These are phyloP conservation scores for Fukomys damarensis DNA, from an alignment of 2,113 vertebrate genomes.

Conservation along the genomic window DNA sequence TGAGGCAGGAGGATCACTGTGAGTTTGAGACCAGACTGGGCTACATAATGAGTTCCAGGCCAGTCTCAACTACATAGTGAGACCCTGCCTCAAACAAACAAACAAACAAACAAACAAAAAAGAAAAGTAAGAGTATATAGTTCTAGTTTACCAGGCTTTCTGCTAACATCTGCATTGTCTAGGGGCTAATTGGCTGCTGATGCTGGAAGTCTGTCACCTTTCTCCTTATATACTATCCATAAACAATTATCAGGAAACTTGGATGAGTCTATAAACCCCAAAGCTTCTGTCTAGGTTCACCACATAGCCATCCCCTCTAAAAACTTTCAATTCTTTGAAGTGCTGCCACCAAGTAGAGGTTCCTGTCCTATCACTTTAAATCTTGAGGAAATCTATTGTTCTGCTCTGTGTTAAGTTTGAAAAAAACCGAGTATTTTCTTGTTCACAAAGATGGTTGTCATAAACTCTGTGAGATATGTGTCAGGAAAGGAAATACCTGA, in stretches of 20 bases:
- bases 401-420: background rate
- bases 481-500: constrained; percentile 14
- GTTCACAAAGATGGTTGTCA: background rate
- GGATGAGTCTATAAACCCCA: background rate
- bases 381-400: constrained; percentile 34
- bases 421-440: constrained; percentile 54
- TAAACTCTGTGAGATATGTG: constrained; percentile 20
- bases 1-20: no score
- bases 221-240: background rate
- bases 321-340: constrained; percentile 23
- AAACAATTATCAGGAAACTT: constrained; percentile 1
- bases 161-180: background rate
- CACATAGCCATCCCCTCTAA: background rate
- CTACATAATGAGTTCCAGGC: no score
- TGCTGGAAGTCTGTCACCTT: constrained; percentile 39
- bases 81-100: no score
- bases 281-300: background rate
- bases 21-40: no score
- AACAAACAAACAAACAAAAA: no score
- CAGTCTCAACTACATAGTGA: no score
- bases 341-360: background rate
- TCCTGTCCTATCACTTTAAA: background rate
- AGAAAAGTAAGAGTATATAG: background rate
- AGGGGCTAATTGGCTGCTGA: background rate
- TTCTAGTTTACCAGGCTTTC: background rate